A percentile compares a stretch with the other conserved stretches of the same genome.
phyloP scores from a whole-genome alignment of 2,797 vertebrate species.

The Gymnoscopelus braueri region DNA sequence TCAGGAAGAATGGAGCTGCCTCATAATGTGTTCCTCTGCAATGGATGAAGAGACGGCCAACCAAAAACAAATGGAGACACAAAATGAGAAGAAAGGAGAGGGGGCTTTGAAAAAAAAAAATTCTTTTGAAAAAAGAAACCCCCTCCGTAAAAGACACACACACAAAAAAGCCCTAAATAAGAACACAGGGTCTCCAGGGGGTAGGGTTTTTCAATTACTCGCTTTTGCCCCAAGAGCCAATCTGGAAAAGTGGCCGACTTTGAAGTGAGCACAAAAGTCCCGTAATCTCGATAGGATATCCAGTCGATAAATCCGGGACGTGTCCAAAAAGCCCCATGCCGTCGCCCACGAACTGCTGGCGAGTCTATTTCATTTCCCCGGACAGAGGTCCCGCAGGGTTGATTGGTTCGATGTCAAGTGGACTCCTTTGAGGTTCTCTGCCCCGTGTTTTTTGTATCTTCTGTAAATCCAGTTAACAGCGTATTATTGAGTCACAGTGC shows the following conservation, averaged over 20 bases:
- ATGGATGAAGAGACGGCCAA: constrained; percentile 47
- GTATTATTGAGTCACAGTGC: constrained; percentile 3
- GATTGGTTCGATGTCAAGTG: constrained; percentile 38
- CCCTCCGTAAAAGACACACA: constrained; percentile 8
- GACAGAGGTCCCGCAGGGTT: constrained; percentile 42
- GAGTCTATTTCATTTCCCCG: constrained; percentile 42
- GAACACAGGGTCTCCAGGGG: constrained; percentile 40
- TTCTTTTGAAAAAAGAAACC: constrained; percentile 33
- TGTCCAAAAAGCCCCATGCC: constrained; percentile 59
- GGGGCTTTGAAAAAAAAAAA: constrained; percentile 36
- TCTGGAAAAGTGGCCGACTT: constrained; percentile 55
- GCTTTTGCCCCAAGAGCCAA: constrained; percentile 63
- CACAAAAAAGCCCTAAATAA: constrained; percentile 49
- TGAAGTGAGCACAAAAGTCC: constrained; percentile 58
- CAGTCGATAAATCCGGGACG: constrained; percentile 66
- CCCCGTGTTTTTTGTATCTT: constrained; percentile 20
- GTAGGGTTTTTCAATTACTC: constrained; percentile 69
- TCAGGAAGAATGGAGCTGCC: constrained; percentile 70
- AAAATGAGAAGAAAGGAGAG: constrained; percentile 24
- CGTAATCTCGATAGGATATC: constrained; percentile 68
- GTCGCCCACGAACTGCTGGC: constrained; percentile 58
- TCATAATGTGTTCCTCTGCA: constrained; percentile 69
- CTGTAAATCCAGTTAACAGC: constrained; percentile 1
- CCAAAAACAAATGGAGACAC: constrained; percentile 20
- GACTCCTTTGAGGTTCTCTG: constrained; percentile 39